These are phyloP conservation scores for Pogonophryne albipinna DNA, from an alignment of 2,797 vertebrate genomes.

Conservation along the genomic window DNA sequence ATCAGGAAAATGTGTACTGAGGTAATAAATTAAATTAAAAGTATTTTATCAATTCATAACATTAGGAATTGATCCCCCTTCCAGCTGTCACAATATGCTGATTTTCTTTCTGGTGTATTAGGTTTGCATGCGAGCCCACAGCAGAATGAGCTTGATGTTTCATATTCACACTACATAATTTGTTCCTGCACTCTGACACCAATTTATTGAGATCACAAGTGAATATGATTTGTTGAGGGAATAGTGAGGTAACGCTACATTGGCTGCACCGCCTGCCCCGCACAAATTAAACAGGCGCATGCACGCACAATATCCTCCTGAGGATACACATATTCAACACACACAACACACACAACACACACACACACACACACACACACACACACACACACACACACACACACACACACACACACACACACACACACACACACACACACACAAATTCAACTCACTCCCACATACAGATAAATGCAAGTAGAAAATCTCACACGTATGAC, in stretches of 20 bases:
- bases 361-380: too few species aligned
- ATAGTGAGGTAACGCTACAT: slow-evolving; percentile 49
- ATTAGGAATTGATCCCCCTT: neutral
- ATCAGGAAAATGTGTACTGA: too few species aligned
- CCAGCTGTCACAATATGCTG: neutral
- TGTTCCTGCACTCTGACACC: slow-evolving; percentile 65
- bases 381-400: too few species aligned
- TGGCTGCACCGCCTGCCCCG: slow-evolving; percentile 19
- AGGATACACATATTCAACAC: neutral
- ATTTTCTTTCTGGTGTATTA: slow-evolving; percentile 6
- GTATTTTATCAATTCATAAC: neutral
- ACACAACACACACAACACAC: too few species aligned
- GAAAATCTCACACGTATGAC: neutral
- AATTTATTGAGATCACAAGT: slow-evolving; percentile 73
- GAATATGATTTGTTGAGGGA: slow-evolving; percentile 77
- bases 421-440: too few species aligned
- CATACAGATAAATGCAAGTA: slow-evolving; percentile 14
- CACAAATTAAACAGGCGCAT: slow-evolving; percentile 54
- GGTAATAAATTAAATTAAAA: neutral
- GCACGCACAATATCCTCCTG: slow-evolving; percentile 22
- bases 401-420: too few species aligned
- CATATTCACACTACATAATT: slow-evolving; percentile 67
- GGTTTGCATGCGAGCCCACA: slow-evolving; percentile 21
- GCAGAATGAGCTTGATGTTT: slow-evolving; percentile 56
- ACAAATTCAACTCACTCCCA: slow-evolving; percentile 3